A percentile compares a stretch with the other conserved stretches of the same genome.
Evolutionary conservation across 2,888 invertebrate species (phyloP).

Genomic region (Clitarchus hookeri): DNA sequence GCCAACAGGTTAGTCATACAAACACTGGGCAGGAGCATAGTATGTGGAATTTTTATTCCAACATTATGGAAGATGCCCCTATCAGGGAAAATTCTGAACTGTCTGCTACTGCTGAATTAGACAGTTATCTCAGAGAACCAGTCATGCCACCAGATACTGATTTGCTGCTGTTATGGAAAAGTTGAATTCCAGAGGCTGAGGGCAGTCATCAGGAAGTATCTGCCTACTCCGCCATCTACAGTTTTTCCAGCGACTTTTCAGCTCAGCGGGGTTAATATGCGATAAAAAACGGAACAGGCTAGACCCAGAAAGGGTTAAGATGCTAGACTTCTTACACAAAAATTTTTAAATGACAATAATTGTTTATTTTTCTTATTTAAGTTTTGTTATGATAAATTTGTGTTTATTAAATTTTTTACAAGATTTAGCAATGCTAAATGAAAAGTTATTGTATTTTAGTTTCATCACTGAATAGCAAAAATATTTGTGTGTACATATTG

Average conservation of each 20-base stretch:
- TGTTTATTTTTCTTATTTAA: no score
- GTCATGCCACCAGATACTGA: not conserved
- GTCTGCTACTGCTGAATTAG: not conserved
- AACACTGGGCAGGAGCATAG: not conserved
- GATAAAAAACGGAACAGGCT: no score
- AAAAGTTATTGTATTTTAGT: no score
- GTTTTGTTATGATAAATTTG: no score
- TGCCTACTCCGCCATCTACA: not conserved
- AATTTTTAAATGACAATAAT: not conserved
- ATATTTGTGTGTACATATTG: no score
- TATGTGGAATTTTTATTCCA: not conserved
- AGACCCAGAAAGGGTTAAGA: slow-evolving; percentile 3
- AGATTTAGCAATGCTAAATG: no score
- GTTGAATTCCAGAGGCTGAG: not conserved
- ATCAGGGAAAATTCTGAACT: not conserved
- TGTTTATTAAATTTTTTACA: no score
- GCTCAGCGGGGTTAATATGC: not conserved
- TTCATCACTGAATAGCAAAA: no score
- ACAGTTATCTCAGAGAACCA: not conserved
- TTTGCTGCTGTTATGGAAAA: not conserved
- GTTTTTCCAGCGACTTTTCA: slow-evolving; percentile 9
- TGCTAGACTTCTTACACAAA: not conserved
- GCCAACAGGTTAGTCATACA: not conserved
- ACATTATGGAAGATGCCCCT: not conserved
- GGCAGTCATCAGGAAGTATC: not conserved